Evolutionary conservation across 2,113 vertebrate genomes (phyloP).

Genomic region (Pimephales promelas): DNA sequence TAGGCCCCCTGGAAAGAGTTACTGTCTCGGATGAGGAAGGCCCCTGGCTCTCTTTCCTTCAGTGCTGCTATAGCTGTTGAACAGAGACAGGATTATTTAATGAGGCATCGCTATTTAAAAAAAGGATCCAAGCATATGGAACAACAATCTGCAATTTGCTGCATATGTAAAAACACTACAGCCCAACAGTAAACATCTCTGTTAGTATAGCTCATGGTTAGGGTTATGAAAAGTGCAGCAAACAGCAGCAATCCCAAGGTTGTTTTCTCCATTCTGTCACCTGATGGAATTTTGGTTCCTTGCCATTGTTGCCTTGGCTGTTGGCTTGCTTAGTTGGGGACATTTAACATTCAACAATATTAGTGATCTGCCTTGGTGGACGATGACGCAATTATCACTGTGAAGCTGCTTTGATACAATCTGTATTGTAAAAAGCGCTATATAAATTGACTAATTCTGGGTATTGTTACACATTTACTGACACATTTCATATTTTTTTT

Average conservation of each 20-base stretch:
- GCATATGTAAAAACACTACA: neutral
- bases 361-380: too few species aligned
- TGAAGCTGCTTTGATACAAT: too few species aligned
- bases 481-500: neutral
- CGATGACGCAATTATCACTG: too few species aligned
- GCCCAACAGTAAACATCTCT: conserved; percentile 5
- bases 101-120: neutral
- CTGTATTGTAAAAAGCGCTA: too few species aligned
- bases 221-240: neutral
- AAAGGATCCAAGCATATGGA: conserved; percentile 35
- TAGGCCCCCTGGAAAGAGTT: conserved; percentile 94
- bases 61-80: conserved; percentile 82
- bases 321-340: too few species aligned
- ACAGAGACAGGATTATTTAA: conserved; percentile 13
- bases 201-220: neutral
- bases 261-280: too few species aligned
- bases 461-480: neutral
- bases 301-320: too few species aligned
- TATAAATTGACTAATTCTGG: too few species aligned
- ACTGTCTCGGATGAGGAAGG: conserved; percentile 90
- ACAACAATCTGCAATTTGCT: conserved; percentile 11
- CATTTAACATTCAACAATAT: too few species aligned
- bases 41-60: conserved; percentile 85
- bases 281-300: too few species aligned
- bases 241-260: too few species aligned